A percentile compares a stretch with the other conserved stretches of the same genome.
phyloP scores from a whole-genome alignment of 2,113 vertebrate genomes.

The Labeo rohita region DNA sequence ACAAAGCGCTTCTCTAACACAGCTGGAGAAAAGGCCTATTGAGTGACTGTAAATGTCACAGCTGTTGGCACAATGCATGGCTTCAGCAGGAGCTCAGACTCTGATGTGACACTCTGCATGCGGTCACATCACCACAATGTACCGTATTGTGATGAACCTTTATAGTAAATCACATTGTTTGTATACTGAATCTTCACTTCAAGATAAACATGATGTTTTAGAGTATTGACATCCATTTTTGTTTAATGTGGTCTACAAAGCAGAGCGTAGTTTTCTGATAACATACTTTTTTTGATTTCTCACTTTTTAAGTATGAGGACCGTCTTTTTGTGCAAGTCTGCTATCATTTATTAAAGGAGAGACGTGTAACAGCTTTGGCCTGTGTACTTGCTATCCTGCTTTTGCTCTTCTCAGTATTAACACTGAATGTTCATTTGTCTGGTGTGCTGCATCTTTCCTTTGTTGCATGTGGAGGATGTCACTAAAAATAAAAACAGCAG shows the following conservation, averaged over 20 bases:
- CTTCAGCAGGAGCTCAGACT: slow-evolving; percentile 55
- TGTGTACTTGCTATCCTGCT: slow-evolving; percentile 1
- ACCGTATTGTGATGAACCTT: slow-evolving; percentile 49
- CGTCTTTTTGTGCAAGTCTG: background rate
- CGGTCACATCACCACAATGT: slow-evolving; percentile 50
- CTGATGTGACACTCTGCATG: slow-evolving; percentile 74
- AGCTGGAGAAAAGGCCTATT: slow-evolving; percentile 78
- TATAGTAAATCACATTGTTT: background rate
- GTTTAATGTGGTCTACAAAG: background rate
- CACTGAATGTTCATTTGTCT: slow-evolving; percentile 59
- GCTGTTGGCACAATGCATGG: slow-evolving; percentile 71
- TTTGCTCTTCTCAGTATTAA: slow-evolving; percentile 1
- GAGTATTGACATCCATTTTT: background rate
- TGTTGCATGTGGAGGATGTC: slow-evolving; percentile 43
- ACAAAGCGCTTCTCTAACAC: background rate
- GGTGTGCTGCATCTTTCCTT: slow-evolving; percentile 61
- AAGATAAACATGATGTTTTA: background rate
- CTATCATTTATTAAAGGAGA: background rate
- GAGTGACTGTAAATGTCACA: slow-evolving; percentile 61
- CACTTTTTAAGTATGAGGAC: background rate
- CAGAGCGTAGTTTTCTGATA: background rate
- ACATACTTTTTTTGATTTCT: background rate
- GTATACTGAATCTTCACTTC: background rate
- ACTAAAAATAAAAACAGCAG: slow-evolving; percentile 49
- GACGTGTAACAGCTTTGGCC: background rate